Percentiles rank a stretch among this genome's conserved stretches.
Evolutionary conservation across 2,888 invertebrate species (phyloP).

Genomic region (Tuberolachnus salignus): DNA sequence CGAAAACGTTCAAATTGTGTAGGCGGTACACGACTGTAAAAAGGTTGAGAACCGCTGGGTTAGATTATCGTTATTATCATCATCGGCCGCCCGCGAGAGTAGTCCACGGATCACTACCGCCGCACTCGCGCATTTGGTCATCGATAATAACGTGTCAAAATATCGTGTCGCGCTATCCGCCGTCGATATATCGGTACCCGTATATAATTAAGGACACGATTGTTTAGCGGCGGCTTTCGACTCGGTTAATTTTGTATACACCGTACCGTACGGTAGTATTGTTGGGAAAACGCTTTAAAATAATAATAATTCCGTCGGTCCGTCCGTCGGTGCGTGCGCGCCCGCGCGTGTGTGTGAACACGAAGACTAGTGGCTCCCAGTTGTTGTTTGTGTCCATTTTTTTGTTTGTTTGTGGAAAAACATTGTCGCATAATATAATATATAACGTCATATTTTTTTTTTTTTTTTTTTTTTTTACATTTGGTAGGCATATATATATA

Average conservation of each 20-base stretch:
- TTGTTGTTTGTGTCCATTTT: conserved; percentile 27
- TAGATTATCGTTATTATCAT: neutral
- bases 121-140: conserved; percentile 40
- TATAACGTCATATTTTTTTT: conserved; percentile 5
- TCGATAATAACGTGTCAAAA: conserved; percentile 50
- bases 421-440: conserved; percentile 14
- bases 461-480: neutral
- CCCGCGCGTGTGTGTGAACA: conserved; percentile 15
- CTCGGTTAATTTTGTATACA: conserved; percentile 52
- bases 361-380: conserved; percentile 28
- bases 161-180: neutral
- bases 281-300: conserved; percentile 54
- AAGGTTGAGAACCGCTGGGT: too few relatives aligned
- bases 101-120: conserved; percentile 14
- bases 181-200: conserved; percentile 3
- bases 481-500: neutral
- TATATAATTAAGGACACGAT: conserved; percentile 49
- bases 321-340: neutral
- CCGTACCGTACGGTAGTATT: conserved; percentile 46
- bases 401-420: conserved; percentile 44
- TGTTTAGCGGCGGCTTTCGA: conserved; percentile 51
- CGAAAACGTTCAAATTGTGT: too few relatives aligned
- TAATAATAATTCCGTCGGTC: conserved; percentile 36
- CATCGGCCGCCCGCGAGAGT: conserved; percentile 19
- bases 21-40: too few relatives aligned